Base-by-base conservation (phyloP, 2,113 vertebrate genomes). In the Agelaius phoeniceus region DNA sequence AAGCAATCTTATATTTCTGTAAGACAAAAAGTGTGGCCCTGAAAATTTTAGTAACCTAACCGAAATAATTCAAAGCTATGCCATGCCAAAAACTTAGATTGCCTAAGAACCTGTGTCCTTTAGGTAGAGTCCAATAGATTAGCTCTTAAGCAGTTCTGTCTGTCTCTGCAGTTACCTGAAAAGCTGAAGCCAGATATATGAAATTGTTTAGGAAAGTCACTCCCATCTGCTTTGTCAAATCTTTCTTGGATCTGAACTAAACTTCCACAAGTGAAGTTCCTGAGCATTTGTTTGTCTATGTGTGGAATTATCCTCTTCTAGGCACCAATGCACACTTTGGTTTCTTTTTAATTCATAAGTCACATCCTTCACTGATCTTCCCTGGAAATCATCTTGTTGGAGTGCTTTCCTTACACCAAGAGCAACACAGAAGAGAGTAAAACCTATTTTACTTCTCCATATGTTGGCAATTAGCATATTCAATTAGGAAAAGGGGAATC, bases 321-420 rank as follows among this genome's bases (percentile, higher is more conserved):
- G 13, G 24, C 7, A 76, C 28, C 55, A 59, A 7, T 1, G 1
- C 44, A 66, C 10, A 46, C 10, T 7, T 41, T 39, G 0, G 1
- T 28, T 89, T 13, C 39, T 63, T 84, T 77, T 23, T 20, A 44
- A 17, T 61, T 72, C 7, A 0, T 23, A 33, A 58, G 1, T 79
- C 23, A 2, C 35, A 4, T 51, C 14, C 4, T 90, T 85, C 63
- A 54, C 11, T 37, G 43, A 37, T 52, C 41, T 90, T 76, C 7
- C 22, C 28, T 54, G 11, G 30, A 90, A 66, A 24, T 68, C 10
- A 4, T 31, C 4, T 1, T 4, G 0, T 1, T 4, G 0, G 13
- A 41, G 15, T 55, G 30, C 11, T 74, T 69, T 81, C 23, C 13
- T 66, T 59, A 62, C 23, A 55, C 15, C 20, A 59, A 67, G 37